These are phyloP conservation scores for Brachionus paranguensis DNA, from an alignment of 1,140 invertebrate species.

Conservation along the genomic window DNA sequence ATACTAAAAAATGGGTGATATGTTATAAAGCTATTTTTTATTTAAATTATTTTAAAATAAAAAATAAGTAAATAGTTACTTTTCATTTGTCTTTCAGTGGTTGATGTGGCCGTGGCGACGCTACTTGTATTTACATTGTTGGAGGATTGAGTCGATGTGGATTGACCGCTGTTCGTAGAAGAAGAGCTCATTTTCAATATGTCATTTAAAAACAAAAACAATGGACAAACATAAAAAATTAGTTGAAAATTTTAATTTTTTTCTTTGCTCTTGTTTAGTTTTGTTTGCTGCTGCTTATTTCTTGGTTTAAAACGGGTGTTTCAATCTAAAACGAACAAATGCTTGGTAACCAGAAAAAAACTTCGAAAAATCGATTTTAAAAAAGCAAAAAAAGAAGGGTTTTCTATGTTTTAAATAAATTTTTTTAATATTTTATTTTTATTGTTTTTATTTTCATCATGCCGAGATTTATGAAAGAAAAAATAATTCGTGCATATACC, in stretches of 20 bases:
- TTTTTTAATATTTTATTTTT: not conserved
- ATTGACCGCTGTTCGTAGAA: not conserved
- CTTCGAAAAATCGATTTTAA: conserved; percentile 22
- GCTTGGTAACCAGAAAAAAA: not conserved
- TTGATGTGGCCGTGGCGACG: not conserved
- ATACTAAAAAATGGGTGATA: too few species aligned
- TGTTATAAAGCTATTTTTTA: too few species aligned
- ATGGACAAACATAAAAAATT: not conserved
- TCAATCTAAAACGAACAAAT: not conserved
- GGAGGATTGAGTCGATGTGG: not conserved
- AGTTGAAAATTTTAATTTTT: not conserved
- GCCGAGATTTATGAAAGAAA: not conserved
- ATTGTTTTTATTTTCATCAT: conserved; percentile 1
- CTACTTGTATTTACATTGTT: conserved; percentile 18
- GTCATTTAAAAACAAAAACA: conserved; percentile 9
- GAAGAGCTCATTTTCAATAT: conserved; percentile 4
- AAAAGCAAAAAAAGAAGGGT: not conserved
- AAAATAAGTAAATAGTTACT: not conserved
- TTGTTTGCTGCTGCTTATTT: not conserved
- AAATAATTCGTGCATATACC: not conserved
- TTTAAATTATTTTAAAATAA: not conserved
- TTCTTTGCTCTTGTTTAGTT: not conserved
- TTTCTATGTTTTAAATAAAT: not conserved
- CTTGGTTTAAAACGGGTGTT: not conserved
- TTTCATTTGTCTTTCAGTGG: conserved; percentile 25